Evolutionary conservation across 1,140 invertebrate species (phyloP), one percentile per base, ranked within the genome.

Genomic region (Drosophila lini): DNA sequence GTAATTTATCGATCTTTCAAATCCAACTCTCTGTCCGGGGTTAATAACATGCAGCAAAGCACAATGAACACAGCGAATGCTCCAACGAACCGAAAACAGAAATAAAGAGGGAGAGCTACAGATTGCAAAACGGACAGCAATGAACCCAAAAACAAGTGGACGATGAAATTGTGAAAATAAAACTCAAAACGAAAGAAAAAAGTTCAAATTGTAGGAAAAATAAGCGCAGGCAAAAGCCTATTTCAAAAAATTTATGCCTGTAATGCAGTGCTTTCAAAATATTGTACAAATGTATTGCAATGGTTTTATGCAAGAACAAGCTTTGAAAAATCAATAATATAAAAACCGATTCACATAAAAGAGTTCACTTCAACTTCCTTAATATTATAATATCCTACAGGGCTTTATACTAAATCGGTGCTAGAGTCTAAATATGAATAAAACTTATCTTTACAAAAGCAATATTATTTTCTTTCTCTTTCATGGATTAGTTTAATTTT

Each of bases 11-110:
- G 69, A 71, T 71, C 69, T 48, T 22, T 69, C 10, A 19, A 41
- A 48, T 48, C 40, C 41, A 34, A 71, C 65, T 48, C 67, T 40
- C 65, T 36, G 53, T 41, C 68, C 65, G 69, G 69, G 69, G 69
- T 71, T 71, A 71, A 71, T 71, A 71, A 71, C 69, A 71, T 71
- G 53, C 69, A 59, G 69, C 67, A 71, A 71, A 71, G 65, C 55
- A 71, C 69, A 71, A 71, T 71, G 67, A 71, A 71, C 69, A 71
- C 52, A 59, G 53, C 52, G 38, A 71, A 71, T 71, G 69, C 69
- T 71, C 65, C 69, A 71, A 13, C 69, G 69, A 71, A 71, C 69
- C 69, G 69, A 71, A 71, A 71, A 71, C 28, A 71, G 44, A 47
- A 41, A 59, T 38, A 59, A 71, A 59, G 50, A 70, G 68, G 28